Percentiles rank a stretch among this genome's conserved stretches.
Evolutionary conservation across 2,888 invertebrate genomes (phyloP).

Genomic region (Falcaria lacertinaria): DNA sequence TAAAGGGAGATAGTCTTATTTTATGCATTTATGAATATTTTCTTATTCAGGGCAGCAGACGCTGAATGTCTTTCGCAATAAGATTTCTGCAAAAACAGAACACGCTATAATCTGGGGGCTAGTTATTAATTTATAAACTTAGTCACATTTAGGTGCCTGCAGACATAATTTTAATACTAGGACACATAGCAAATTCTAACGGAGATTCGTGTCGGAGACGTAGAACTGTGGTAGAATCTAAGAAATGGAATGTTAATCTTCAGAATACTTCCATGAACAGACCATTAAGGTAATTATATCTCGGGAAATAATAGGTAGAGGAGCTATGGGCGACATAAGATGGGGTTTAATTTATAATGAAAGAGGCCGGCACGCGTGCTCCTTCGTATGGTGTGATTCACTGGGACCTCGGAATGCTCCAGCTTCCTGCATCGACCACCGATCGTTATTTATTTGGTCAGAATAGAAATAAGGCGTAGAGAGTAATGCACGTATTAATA

Average conservation of each 20-base stretch:
- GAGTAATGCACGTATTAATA: no score
- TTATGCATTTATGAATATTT: not conserved
- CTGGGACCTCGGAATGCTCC: conserved; percentile 49
- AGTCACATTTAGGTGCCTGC: no score
- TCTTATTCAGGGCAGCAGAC: no score
- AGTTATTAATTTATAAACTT: no score
- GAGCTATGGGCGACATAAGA: conserved; percentile 1
- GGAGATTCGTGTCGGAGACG: not conserved
- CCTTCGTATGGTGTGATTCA: conserved; percentile 32
- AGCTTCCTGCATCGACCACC: conserved; percentile 53
- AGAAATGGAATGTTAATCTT: conserved; percentile 5
- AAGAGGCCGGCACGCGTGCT: conserved; percentile 6
- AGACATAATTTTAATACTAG: not conserved
- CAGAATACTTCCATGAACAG: conserved; percentile 27
- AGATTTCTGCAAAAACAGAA: no score
- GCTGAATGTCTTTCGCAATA: no score
- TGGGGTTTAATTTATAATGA: conserved; percentile 1
- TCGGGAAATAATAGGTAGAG: conserved; percentile 4
- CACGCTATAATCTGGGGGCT: no score
- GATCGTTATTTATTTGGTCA: conserved; percentile 31
- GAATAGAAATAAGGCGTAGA: no score
- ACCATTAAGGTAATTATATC: conserved; percentile 20
- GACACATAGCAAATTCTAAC: not conserved
- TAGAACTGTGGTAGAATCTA: not conserved
- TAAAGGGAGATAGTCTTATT: not conserved